A percentile compares a stretch with the other conserved stretches of the same genome.
Evolutionary conservation across 2,113 vertebrate genomes (phyloP).

Genomic region (Lophochroa leadbeateri): DNA sequence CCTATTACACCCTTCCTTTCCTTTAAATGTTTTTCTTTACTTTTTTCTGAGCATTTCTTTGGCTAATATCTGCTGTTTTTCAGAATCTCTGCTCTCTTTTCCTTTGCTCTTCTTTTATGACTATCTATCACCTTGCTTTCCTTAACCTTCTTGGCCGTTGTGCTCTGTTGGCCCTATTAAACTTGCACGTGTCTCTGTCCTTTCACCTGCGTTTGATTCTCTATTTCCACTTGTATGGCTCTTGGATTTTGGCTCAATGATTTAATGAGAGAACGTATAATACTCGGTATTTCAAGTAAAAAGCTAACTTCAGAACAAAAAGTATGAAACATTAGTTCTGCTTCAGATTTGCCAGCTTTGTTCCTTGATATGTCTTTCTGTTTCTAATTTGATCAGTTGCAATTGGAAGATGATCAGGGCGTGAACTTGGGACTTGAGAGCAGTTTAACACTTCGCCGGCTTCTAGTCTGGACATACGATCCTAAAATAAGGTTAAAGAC

Average conservation of each 20-base stretch:
- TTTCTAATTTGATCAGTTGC: slow-evolving; percentile 78
- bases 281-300: neutral
- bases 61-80: neutral
- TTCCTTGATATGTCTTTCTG: neutral
- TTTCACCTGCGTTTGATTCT: neutral
- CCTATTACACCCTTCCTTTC: neutral
- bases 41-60: neutral
- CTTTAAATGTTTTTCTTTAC: neutral
- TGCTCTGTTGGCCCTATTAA: neutral
- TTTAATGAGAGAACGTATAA: neutral
- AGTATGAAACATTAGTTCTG: neutral
- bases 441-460: slow-evolving; percentile 89
- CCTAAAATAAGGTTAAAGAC: slow-evolving; percentile 95
- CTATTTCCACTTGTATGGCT: neutral
- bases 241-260: neutral
- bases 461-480: slow-evolving; percentile 97
- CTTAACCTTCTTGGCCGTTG: neutral
- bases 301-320: neutral
- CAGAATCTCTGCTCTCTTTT: neutral
- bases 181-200: neutral
- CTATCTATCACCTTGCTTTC: neutral
- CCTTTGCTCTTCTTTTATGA: neutral
- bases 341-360: neutral
- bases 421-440: slow-evolving; percentile 87
- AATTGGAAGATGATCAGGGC: slow-evolving; percentile 95